A percentile compares a stretch with the other conserved stretches of the same genome.
Conservation (phyloP, 2,797 vertebrate genomes). For the Serranus cabrilla region DNA sequence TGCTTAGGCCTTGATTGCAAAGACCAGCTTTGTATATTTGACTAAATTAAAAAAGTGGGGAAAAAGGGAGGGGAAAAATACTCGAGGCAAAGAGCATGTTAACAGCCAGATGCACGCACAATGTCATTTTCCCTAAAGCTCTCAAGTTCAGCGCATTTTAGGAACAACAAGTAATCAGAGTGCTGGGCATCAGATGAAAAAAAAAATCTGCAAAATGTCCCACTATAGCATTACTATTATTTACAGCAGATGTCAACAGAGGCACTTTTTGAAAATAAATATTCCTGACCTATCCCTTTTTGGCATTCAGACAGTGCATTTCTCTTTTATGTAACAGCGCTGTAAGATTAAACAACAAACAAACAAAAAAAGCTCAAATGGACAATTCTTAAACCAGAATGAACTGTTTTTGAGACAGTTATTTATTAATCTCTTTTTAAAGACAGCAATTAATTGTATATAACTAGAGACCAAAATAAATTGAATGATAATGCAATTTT, state of each 20-base stretch:
- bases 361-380: background rate
- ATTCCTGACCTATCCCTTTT: slow-evolving; percentile 15
- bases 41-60: slow-evolving; percentile 78
- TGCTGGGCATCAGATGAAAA: slow-evolving; percentile 26
- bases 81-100: slow-evolving; percentile 55
- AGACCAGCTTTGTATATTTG: slow-evolving; percentile 80
- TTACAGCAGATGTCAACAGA: slow-evolving; percentile 22
- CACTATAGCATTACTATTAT: slow-evolving; percentile 12
- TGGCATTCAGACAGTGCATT: background rate
- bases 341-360: background rate
- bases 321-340: slow-evolving; percentile 1
- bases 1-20: slow-evolving; percentile 82
- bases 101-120: slow-evolving; percentile 55
- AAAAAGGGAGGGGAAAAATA: slow-evolving; percentile 24
- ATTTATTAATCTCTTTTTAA: background rate
- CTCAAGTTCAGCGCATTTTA: slow-evolving; percentile 60
- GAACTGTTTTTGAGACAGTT: background rate
- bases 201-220: slow-evolving; percentile 40
- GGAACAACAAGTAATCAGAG: slow-evolving; percentile 54
- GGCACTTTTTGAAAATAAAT: background rate
- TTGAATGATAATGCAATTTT: too few species aligned
- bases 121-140: slow-evolving; percentile 52
- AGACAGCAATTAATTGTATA: background rate
- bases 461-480: background rate
- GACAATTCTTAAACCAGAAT: background rate